These are phyloP conservation scores for Rhynchophorus ferrugineus DNA, from an alignment of 1,140 invertebrate genomes.

Conservation along the genomic window DNA sequence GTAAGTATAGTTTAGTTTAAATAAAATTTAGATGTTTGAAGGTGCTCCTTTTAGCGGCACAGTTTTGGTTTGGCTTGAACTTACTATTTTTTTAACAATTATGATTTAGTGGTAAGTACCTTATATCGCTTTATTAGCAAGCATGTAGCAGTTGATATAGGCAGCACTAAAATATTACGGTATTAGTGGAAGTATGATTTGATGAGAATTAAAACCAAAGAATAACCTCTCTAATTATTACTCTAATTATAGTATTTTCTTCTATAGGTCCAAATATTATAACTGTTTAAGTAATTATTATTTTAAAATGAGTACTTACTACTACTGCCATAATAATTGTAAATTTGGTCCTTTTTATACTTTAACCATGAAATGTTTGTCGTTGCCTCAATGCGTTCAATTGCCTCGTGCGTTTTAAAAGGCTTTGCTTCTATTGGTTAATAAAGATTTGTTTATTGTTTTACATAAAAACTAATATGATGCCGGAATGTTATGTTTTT, in stretches of 20 bases:
- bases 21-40: conserved; percentile 4
- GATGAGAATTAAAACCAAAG: too few relatives aligned
- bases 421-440: too few relatives aligned
- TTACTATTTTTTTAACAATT: conserved; percentile 8
- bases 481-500: too few relatives aligned
- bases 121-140: conserved; percentile 5
- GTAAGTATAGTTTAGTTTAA: conserved; percentile 20
- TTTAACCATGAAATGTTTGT: not conserved
- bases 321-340: too few relatives aligned
- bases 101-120: conserved; percentile 10
- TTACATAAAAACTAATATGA: too few relatives aligned
- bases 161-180: not conserved
- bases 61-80: conserved; percentile 1
- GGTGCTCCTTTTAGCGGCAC: conserved; percentile 7
- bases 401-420: not conserved
- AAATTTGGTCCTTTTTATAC: not conserved
- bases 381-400: not conserved
- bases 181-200: too few relatives aligned
- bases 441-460: too few relatives aligned
- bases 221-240: too few relatives aligned
- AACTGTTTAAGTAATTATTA: too few relatives aligned
- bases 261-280: too few relatives aligned
- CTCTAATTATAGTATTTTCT: too few relatives aligned
- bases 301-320: too few relatives aligned
- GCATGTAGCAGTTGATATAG: not conserved